A percentile compares a stretch with the other conserved stretches of the same genome.
Evolutionary conservation across 2,888 invertebrate species (phyloP).

Genomic region (Napeogenes inachia): DNA sequence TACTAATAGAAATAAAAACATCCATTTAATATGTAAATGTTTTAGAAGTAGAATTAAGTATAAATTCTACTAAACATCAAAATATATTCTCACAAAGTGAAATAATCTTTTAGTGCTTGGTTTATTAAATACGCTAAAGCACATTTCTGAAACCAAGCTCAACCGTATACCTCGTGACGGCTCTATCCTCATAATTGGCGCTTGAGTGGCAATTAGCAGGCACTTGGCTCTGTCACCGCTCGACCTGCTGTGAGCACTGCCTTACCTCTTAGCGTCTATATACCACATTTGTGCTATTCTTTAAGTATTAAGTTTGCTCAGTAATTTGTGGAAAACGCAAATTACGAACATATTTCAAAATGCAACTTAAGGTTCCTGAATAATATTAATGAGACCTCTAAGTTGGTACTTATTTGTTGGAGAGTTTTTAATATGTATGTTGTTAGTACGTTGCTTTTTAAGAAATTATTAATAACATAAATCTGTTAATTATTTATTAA

Average conservation of each 20-base stretch:
- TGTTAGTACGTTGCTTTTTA: neutral
- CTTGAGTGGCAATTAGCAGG: constrained; percentile 69
- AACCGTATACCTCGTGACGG: constrained; percentile 19
- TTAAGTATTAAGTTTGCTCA: constrained; percentile 35
- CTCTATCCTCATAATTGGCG: constrained; percentile 59
- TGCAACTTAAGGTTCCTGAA: neutral
- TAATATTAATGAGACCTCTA: constrained; percentile 4
- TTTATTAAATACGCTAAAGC: constrained; percentile 17
- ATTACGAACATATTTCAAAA: neutral
- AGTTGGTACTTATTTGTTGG: constrained; percentile 16
- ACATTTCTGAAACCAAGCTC: constrained; percentile 12
- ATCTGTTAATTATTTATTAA: too few relatives aligned
- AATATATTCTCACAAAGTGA: too few relatives aligned
- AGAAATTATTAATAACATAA: too few relatives aligned
- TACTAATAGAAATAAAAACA: too few relatives aligned
- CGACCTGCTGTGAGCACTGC: constrained; percentile 45
- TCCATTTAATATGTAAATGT: too few relatives aligned
- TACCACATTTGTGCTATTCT: constrained; percentile 35
- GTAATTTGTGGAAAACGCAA: constrained; percentile 17
- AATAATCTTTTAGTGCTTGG: neutral
- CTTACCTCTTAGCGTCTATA: constrained; percentile 40
- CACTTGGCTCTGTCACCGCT: constrained; percentile 57
- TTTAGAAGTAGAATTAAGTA: too few relatives aligned
- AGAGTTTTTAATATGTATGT: constrained; percentile 7
- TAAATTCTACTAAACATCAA: too few relatives aligned